These are phyloP conservation scores for Shinisaurus crocodilurus DNA, from an alignment of 2,113 vertebrate species.

Conservation along the genomic window DNA sequence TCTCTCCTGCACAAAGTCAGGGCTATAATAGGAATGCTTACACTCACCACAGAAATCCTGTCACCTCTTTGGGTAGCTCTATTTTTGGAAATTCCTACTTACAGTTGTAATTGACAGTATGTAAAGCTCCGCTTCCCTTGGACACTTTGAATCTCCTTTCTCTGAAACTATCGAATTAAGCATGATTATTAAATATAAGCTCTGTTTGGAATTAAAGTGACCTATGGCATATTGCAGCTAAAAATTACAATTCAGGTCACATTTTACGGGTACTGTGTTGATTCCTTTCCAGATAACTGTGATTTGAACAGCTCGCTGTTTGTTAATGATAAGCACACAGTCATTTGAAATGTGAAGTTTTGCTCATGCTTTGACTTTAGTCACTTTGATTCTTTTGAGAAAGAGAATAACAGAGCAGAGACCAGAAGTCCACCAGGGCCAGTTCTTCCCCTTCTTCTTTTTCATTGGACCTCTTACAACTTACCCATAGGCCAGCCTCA, in stretches of 20 bases:
- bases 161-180: conserved; percentile 58
- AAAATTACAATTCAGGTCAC: conserved; percentile 57
- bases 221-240: conserved; percentile 36
- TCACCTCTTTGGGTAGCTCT: conserved; percentile 46
- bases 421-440: neutral
- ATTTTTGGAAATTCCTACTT: conserved; percentile 56
- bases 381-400: conserved; percentile 46
- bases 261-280: conserved; percentile 28
- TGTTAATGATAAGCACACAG: neutral
- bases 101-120: conserved; percentile 56
- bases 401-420: neutral
- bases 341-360: conserved; percentile 57
- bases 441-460: neutral
- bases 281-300: conserved; percentile 51
- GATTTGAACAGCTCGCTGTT: conserved; percentile 25
- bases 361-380: conserved; percentile 40
- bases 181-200: conserved; percentile 50
- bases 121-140: conserved; percentile 41
- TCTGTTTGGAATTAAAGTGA: conserved; percentile 45
- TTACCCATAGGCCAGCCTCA: neutral
- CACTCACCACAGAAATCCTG: conserved; percentile 49
- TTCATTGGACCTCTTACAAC: neutral
- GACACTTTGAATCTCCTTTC: conserved; percentile 43
- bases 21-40: conserved; percentile 43
- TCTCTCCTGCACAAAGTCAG: conserved; percentile 35